phyloP scores from a whole-genome alignment of 1,140 invertebrate species.

The Euura lappo region DNA sequence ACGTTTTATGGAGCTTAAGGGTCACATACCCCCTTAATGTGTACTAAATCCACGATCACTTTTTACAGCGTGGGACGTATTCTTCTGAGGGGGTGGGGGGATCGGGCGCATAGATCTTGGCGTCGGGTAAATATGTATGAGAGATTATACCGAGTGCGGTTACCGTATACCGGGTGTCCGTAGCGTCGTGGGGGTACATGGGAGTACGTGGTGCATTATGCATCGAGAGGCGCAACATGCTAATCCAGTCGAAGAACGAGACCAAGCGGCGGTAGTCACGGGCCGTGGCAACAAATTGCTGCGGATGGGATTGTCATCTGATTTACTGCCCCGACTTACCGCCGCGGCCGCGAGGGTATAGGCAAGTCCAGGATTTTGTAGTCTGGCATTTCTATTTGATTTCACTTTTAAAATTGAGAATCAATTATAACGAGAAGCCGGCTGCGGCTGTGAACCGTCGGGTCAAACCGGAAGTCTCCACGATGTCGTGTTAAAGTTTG shows the following conservation, averaged over 20 bases:
- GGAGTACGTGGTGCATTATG: not conserved
- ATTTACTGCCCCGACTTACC: not conserved
- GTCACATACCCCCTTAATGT: too few species aligned
- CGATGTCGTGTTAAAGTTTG: too few species aligned
- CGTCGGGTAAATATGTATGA: not conserved
- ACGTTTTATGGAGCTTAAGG: too few species aligned
- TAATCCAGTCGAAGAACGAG: not conserved
- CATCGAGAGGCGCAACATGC: slow-evolving; percentile 3
- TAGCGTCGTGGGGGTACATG: not conserved
- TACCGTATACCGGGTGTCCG: not conserved
- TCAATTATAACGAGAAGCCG: too few species aligned
- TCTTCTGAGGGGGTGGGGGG: not conserved
- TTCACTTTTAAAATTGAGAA: too few species aligned
- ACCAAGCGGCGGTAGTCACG: not conserved
- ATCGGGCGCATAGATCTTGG: not conserved
- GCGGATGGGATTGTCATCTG: slow-evolving; percentile 5
- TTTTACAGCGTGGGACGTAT: too few species aligned
- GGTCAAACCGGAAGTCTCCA: too few species aligned
- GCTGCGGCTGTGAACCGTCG: too few species aligned
- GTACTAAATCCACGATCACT: too few species aligned
- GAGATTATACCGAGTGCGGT: not conserved
- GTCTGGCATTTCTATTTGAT: too few species aligned
- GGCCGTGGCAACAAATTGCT: not conserved
- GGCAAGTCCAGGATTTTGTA: too few species aligned
- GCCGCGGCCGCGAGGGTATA: not conserved